Conservation (phyloP, 2,888 invertebrate species). For the Cataglyphis cursor region DNA sequence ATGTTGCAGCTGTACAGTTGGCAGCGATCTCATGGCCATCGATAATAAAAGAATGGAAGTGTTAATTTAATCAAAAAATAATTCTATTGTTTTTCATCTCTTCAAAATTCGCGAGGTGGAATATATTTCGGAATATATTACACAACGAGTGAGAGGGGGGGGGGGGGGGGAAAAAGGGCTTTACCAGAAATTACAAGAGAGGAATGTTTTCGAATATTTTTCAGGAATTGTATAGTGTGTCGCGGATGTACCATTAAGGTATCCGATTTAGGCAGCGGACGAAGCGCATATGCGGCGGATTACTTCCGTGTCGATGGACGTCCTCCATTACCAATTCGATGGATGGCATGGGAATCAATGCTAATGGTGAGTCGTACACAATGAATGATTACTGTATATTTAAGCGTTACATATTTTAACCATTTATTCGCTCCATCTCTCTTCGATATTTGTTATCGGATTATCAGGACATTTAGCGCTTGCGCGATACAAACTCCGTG, state of each 20-base stretch:
- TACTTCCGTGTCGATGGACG: constrained; percentile 93
- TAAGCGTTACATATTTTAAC: constrained; percentile 26
- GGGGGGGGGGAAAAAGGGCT: neutral
- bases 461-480: constrained; percentile 21
- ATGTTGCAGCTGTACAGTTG: constrained; percentile 41
- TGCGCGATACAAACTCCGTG: constrained; percentile 3
- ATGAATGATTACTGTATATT: constrained; percentile 38
- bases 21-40: constrained; percentile 40
- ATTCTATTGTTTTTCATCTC: constrained; percentile 40
- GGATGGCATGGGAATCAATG: constrained; percentile 96
- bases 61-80: constrained; percentile 51
- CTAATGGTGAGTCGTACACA: constrained; percentile 89
- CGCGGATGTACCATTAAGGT: constrained; percentile 91
- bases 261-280: constrained; percentile 92
- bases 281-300: constrained; percentile 91
- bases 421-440: neutral
- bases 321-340: constrained; percentile 92
- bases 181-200: constrained; percentile 11
- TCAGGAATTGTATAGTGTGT: constrained; percentile 94
- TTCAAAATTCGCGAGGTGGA: constrained; percentile 37
- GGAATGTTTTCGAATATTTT: constrained; percentile 24
- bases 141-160: too few relatives aligned
- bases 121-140: constrained; percentile 33
- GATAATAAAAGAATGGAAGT: constrained; percentile 54
- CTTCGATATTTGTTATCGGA: constrained; percentile 12